Evolutionary conservation across 2,888 invertebrate genomes (phyloP).

Genomic region (Callimorpha dominula): DNA sequence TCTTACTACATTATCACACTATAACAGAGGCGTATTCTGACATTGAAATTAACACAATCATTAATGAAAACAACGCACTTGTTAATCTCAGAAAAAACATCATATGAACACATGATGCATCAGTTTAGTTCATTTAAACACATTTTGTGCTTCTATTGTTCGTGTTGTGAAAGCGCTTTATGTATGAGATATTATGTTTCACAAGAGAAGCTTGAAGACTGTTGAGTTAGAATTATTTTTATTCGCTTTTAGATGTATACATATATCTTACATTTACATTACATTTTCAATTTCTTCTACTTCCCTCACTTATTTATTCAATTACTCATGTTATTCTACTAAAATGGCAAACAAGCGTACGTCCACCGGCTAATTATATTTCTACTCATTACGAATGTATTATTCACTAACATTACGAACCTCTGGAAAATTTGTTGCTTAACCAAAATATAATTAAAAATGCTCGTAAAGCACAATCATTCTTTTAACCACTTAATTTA

Average conservation of each 20-base stretch:
- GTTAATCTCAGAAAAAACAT: neutral
- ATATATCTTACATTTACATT: neutral
- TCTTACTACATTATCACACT: neutral
- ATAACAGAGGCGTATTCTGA: neutral
- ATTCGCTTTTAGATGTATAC: neutral
- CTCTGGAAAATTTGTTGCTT: neutral
- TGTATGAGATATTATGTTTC: neutral
- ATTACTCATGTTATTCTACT: no score
- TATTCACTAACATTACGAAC: neutral
- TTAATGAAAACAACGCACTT: neutral
- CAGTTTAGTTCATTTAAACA: neutral
- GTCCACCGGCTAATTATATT: no score
- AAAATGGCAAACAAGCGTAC: no score
- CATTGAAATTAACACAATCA: neutral
- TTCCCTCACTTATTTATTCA: no score
- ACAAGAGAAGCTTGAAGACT: conserved; percentile 1
- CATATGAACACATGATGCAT: neutral
- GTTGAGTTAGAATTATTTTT: neutral
- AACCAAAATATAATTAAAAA: neutral
- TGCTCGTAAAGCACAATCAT: neutral
- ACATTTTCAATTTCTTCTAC: no score
- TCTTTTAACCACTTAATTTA: neutral
- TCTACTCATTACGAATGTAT: neutral
- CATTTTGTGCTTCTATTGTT: neutral
- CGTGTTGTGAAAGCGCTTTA: neutral